phyloP scores from a whole-genome alignment of 2,797 vertebrate genomes.

The Acrossocheilus wenchowensis region DNA sequence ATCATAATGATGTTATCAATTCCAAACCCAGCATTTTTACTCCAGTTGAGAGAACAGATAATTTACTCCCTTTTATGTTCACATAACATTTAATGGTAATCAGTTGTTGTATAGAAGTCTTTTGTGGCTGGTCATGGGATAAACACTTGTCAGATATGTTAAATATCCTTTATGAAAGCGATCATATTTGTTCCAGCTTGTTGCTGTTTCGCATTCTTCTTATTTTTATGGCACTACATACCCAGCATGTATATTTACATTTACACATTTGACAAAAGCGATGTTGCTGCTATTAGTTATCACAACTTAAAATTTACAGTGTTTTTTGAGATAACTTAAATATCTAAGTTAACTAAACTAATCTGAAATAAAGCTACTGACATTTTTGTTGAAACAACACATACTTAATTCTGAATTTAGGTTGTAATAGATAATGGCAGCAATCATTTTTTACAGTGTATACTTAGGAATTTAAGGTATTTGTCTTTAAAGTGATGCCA shows the following conservation, averaged over 20 bases:
- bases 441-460: background rate
- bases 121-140: background rate
- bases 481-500: constrained; percentile 42
- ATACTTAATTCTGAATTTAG: background rate
- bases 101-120: background rate
- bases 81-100: background rate
- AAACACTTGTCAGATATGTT: background rate
- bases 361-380: background rate
- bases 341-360: background rate
- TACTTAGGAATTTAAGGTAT: constrained; percentile 11
- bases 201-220: background rate
- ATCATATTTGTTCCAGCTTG: background rate
- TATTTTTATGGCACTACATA: background rate
- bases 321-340: background rate
- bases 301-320: background rate
- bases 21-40: background rate
- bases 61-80: background rate
- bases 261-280: background rate
- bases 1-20: background rate
- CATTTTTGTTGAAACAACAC: background rate
- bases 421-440: background rate
- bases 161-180: background rate
- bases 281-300: background rate
- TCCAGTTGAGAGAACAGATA: background rate
- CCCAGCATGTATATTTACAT: background rate